These are phyloP conservation scores for Thalpophila matura DNA, from an alignment of 2,888 invertebrate species.

Conservation along the genomic window DNA sequence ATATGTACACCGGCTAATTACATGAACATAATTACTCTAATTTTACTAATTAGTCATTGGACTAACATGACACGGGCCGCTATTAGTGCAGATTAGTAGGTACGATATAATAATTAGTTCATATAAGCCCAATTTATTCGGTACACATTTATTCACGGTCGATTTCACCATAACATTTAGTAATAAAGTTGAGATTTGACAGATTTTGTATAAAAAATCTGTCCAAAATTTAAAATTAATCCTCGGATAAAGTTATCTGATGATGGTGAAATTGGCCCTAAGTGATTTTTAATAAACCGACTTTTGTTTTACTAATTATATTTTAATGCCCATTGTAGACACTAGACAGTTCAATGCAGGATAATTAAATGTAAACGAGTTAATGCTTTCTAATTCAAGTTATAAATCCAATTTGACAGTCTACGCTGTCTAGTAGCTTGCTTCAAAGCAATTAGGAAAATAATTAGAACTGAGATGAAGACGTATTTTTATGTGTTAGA, in stretches of 20 bases:
- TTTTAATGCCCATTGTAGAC: neutral
- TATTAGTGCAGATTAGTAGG: neutral
- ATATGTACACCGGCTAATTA: neutral
- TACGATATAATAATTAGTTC: neutral
- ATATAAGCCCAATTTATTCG: neutral
- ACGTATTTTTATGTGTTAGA: constrained; percentile 6
- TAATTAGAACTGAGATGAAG: constrained; percentile 16
- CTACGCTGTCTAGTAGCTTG: constrained; percentile 9
- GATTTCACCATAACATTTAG: no score
- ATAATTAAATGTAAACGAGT: constrained; percentile 17
- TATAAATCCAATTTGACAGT: constrained; percentile 19
- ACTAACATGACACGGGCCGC: neutral
- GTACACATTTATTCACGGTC: no score
- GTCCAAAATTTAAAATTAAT: no score
- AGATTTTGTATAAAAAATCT: no score
- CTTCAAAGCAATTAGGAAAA: constrained; percentile 18
- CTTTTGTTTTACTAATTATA: neutral
- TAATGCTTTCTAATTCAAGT: constrained; percentile 10
- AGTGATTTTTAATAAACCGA: no score
- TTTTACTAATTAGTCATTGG: constrained; percentile 3
- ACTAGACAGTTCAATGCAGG: neutral
- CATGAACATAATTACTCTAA: neutral
- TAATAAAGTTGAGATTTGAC: no score
- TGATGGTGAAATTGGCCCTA: no score
- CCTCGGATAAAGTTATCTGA: no score